phyloP scores from a whole-genome alignment of 2,113 vertebrate genomes.

The Microcebus ravelobensis region DNA sequence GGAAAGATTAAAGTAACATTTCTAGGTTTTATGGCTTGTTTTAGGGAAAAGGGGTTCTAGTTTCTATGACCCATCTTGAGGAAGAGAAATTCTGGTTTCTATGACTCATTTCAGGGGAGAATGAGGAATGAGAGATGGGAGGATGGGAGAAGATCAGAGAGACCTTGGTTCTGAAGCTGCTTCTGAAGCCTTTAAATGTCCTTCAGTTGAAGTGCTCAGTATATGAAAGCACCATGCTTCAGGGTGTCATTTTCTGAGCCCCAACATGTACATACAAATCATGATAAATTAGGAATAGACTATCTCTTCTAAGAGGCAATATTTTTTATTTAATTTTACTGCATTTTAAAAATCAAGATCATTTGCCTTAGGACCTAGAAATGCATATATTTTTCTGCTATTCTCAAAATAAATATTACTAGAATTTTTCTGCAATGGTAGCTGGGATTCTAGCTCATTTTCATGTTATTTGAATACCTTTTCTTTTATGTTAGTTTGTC shows the following conservation, averaged over 20 bases:
- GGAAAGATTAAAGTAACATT: neutral
- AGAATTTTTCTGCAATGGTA: neutral
- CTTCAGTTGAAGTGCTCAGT: neutral
- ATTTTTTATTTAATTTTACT: neutral
- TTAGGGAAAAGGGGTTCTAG: neutral
- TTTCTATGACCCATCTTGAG: neutral
- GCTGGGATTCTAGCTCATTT: neutral
- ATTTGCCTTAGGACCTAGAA: neutral
- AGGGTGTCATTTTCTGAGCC: neutral
- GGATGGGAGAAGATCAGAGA: neutral
- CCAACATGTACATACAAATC: neutral
- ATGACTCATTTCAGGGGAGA: neutral
- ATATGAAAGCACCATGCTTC: neutral
- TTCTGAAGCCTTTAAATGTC: neutral
- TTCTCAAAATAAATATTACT: conserved; percentile 25
- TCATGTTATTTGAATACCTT: neutral
- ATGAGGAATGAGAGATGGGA: neutral
- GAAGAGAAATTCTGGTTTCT: neutral
- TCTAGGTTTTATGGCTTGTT: neutral
- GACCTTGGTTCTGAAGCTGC: neutral
- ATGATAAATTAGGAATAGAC: neutral
- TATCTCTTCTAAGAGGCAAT: neutral
- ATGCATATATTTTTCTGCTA: neutral
- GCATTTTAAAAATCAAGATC: neutral
- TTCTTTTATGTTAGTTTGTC: neutral